These are phyloP conservation scores for Syngnathus acus DNA, from an alignment of 2,797 vertebrate species.

Conservation along the genomic window DNA sequence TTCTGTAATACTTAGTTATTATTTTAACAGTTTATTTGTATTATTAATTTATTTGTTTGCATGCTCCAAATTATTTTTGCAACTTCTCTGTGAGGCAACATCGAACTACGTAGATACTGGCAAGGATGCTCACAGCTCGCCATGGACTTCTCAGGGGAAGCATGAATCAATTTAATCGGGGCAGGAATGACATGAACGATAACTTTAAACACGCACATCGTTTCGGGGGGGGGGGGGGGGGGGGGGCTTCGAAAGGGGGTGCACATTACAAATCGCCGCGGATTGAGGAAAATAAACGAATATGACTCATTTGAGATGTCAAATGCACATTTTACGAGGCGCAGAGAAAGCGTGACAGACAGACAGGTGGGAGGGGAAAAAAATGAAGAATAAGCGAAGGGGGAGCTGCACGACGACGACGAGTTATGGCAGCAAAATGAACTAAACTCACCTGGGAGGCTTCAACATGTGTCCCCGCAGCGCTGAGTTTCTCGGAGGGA, in stretches of 20 bases:
- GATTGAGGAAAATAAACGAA: background rate
- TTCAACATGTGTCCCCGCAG: constrained; percentile 29
- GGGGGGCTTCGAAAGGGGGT: background rate
- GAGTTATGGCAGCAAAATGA: background rate
- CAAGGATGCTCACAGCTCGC: constrained; percentile 4
- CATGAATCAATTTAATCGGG: background rate
- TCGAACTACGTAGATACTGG: background rate
- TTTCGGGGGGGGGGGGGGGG: background rate
- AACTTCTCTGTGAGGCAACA: background rate
- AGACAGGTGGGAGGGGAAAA: background rate
- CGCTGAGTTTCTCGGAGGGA: constrained; percentile 23
- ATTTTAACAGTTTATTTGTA: background rate
- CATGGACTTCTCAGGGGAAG: background rate
- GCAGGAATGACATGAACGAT: background rate
- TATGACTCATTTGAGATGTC: background rate
- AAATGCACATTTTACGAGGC: background rate
- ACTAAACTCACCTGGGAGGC: constrained; percentile 47
- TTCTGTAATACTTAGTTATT: no score
- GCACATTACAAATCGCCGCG: background rate
- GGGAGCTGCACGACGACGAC: background rate
- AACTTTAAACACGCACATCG: background rate
- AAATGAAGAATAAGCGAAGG: background rate
- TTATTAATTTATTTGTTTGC: background rate
- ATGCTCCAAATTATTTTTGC: background rate
- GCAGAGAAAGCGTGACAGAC: background rate